These are phyloP conservation scores for Pseudorectes ferrugineus DNA, from an alignment of 2,113 vertebrate species.

Conservation along the genomic window DNA sequence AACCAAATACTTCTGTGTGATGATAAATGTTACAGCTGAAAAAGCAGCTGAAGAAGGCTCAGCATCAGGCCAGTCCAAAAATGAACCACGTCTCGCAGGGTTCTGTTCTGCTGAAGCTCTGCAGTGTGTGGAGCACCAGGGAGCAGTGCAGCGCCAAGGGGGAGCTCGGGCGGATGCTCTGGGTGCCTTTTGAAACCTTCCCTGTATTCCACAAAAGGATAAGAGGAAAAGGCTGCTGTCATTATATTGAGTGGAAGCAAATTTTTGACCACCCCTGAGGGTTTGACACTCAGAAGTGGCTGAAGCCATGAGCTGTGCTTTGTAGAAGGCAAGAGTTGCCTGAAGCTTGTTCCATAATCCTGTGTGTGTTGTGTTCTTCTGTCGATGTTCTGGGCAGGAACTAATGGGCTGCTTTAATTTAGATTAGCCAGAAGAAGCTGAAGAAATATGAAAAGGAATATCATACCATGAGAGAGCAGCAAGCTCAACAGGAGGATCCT, in stretches of 20 bases:
- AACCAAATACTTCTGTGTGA: neutral
- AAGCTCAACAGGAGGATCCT: constrained; percentile 95
- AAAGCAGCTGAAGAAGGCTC: neutral
- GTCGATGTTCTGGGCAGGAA: neutral
- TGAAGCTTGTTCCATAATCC: neutral
- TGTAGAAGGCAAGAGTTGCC: neutral
- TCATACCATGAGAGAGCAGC: constrained; percentile 92
- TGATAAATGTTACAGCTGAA: constrained; percentile 6
- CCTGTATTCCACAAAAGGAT: neutral
- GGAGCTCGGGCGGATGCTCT: neutral
- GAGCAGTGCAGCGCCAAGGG: neutral
- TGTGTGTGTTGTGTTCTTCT: neutral
- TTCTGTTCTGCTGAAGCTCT: neutral
- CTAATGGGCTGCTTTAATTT: constrained; percentile 52
- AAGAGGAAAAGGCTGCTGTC: neutral
- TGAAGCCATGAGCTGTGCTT: neutral
- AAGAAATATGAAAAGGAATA: constrained; percentile 98
- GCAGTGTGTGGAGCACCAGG: neutral
- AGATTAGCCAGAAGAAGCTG: constrained; percentile 98
- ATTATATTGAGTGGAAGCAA: neutral
- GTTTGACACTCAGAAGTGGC: neutral
- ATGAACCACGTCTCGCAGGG: neutral
- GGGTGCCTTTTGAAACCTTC: neutral
- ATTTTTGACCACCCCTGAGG: neutral
- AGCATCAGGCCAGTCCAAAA: neutral